Conservation (phyloP, 1,140 invertebrate species). For the Pachypsylla venusta region DNA sequence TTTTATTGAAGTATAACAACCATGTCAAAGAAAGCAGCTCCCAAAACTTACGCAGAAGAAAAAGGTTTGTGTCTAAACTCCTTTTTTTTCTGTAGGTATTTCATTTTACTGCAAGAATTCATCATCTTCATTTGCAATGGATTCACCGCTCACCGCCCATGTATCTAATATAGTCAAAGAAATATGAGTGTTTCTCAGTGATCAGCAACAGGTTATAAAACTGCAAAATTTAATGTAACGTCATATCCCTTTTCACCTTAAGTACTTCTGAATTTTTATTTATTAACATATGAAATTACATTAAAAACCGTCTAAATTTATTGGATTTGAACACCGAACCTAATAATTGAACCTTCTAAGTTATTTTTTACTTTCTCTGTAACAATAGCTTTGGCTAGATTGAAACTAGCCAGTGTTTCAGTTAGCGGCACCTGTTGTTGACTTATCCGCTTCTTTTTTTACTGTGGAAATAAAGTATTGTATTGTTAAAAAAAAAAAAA, state of each 20-base stretch:
- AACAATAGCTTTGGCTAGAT: too few relatives aligned
- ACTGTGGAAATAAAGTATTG: too few relatives aligned
- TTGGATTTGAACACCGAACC: too few relatives aligned
- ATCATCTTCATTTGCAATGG: not conserved
- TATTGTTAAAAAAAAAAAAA: too few relatives aligned
- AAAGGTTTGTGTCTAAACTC: conserved; percentile 9
- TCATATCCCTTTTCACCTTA: not conserved
- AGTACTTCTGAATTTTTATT: too few relatives aligned
- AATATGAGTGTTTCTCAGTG: not conserved
- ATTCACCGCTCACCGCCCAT: not conserved
- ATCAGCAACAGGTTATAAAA: not conserved
- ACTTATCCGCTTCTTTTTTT: too few relatives aligned
- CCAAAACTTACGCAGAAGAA: conserved; percentile 15
- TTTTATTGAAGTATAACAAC: not conserved
- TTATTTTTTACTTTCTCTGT: too few relatives aligned
- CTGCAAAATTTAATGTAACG: not conserved
- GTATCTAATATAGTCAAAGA: not conserved
- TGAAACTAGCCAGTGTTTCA: too few relatives aligned
- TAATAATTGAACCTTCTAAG: too few relatives aligned
- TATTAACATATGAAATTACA: too few relatives aligned
- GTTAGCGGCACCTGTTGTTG: too few relatives aligned
- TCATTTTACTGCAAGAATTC: not conserved
- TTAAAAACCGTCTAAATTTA: too few relatives aligned
- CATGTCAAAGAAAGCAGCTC: conserved; percentile 14
- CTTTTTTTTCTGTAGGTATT: not conserved